Base-by-base conservation (phyloP, 1,140 invertebrate genomes). In the Anthonomus grandis region DNA sequence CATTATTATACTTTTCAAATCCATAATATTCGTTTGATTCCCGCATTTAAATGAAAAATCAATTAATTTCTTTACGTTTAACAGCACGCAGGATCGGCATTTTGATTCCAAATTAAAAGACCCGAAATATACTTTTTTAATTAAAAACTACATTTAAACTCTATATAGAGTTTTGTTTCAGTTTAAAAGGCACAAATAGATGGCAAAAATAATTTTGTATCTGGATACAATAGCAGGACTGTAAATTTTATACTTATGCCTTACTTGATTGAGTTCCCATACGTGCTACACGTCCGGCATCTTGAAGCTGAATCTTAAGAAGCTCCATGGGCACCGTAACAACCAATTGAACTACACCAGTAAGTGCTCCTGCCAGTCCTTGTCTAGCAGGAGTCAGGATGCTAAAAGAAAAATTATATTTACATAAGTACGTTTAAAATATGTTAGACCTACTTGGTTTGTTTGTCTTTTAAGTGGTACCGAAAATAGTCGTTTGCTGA, bases 311-410 rank as follows among this genome's bases (percentile, higher is more conserved):
- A 73, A 99, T 99, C 79, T 99, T 99, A 0, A 99, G 78, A 41
- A 99, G 79, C 76, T 99, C 97, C 97, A 99, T 99, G 0, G 97
- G 97, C 12, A 97, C 99, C 22, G 97, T 99, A 44, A 99, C 83
- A 21, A 98, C 80, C 66, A 98, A 97, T 81, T 99, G 97, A 78
- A 94, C 99, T 57, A 95, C 83, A 45, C 97, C 97, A n/a, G 97
- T 97, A 62, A 86, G 77, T n/a, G 90, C 95, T 48, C 97, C 97
- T 34, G 96, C 93, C 27, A 89, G 59, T 86, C 97, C 93, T 80
- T 97, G 95, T 39, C 87, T 80, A 18, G 74, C 66, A 9, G 95
- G 65, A 8, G 93, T 84, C 62, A 98, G 70, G 56, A 79, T 76
- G 62, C 82, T 82, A 66, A 61, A 56, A 59, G 18, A 49, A 55